A percentile compares a stretch with the other conserved stretches of the same genome.
Conservation (phyloP, 2,797 vertebrate genomes). For the Peromyscus nudipes region DNA sequence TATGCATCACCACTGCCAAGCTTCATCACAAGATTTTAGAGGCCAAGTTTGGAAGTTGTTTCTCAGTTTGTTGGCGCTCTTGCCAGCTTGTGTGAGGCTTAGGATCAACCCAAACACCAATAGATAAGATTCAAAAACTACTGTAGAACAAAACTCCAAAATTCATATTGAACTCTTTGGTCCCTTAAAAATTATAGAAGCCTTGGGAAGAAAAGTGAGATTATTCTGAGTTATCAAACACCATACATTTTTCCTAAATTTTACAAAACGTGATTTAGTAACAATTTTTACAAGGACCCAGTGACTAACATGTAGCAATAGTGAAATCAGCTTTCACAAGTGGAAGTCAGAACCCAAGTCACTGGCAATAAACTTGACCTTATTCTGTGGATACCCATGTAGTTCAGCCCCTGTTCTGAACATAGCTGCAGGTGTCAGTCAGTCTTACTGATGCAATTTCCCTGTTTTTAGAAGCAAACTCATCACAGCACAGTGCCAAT, state of each 20-base stretch:
- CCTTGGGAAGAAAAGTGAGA: neutral
- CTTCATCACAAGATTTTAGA: slow-evolving; percentile 14
- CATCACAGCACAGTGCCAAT: neutral
- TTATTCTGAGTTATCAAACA: neutral
- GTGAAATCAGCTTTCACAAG: slow-evolving; percentile 36
- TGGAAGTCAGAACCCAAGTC: slow-evolving; percentile 21
- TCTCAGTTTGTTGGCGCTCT: neutral
- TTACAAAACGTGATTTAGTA: slow-evolving; percentile 9
- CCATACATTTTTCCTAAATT: neutral
- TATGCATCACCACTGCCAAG: neutral
- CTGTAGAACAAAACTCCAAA: neutral
- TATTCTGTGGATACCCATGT: neutral
- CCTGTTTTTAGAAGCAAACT: neutral
- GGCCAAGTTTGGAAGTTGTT: neutral
- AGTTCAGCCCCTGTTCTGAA: neutral
- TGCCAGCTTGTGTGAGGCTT: neutral
- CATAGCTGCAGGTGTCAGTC: neutral
- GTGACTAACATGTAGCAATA: neutral
- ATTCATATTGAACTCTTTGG: neutral
- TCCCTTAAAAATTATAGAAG: neutral
- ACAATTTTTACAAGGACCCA: neutral
- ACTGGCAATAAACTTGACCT: neutral
- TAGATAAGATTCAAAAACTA: neutral
- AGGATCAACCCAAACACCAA: neutral
- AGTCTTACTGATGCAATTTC: neutral